phyloP scores from a whole-genome alignment of 2,888 invertebrate species.

The Blastobasis adustella region DNA sequence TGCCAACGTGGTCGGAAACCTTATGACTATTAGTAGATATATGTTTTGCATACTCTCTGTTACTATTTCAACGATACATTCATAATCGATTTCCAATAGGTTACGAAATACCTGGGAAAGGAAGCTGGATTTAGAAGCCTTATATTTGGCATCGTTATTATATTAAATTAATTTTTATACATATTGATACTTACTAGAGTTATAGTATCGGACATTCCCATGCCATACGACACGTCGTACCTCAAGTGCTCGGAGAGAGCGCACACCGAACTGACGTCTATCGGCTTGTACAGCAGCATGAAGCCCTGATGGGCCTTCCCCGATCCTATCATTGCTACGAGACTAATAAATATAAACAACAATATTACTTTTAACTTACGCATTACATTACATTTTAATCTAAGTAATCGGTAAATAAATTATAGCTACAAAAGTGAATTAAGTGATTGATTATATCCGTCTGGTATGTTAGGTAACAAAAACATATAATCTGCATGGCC shows the following conservation, averaged over 20 bases:
- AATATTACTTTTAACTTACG: too few species aligned
- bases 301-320: constrained; percentile 31
- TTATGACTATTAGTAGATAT: constrained; percentile 40
- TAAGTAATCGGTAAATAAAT: too few species aligned
- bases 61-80: constrained; percentile 47
- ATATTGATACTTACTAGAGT: constrained; percentile 41
- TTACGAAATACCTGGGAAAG: constrained; percentile 46
- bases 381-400: too few species aligned
- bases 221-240: constrained; percentile 55
- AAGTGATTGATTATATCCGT: constrained; percentile 10
- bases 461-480: too few species aligned
- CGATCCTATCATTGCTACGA: background rate
- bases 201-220: constrained; percentile 64
- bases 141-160: background rate
- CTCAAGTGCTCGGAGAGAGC: constrained; percentile 40
- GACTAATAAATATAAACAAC: too few species aligned
- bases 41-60: constrained; percentile 19
- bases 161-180: background rate
- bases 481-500: too few species aligned
- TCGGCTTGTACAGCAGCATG: constrained; percentile 46
- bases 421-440: background rate
- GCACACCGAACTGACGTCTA: constrained; percentile 47
- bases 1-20: constrained; percentile 39
- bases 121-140: constrained; percentile 30
- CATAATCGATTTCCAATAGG: constrained; percentile 42